These are phyloP conservation scores for Embidobia sp. DNA, from an alignment of 2,888 invertebrate species.

Conservation along the genomic window DNA sequence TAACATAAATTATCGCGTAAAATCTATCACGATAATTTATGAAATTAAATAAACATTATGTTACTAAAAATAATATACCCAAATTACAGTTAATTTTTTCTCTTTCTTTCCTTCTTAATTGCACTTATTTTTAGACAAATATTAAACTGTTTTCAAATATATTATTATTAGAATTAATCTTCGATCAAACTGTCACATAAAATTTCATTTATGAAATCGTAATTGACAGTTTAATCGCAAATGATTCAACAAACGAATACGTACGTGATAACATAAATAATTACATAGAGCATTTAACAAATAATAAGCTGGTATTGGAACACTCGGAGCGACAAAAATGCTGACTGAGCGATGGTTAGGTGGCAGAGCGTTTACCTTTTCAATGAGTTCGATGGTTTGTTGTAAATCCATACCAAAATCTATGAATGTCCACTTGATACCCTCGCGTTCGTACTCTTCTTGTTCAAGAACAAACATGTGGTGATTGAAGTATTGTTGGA, in stretches of 20 bases:
- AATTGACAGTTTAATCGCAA: not conserved
- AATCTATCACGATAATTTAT: slow-evolving; percentile 5
- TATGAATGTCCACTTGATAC: slow-evolving; percentile 95
- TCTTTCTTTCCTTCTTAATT: no score
- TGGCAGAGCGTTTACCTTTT: slow-evolving; percentile 86
- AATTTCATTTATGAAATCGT: not conserved
- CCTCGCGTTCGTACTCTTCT: slow-evolving; percentile 96
- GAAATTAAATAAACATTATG: no score
- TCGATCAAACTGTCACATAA: not conserved
- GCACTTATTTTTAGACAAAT: no score
- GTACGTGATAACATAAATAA: slow-evolving; percentile 48
- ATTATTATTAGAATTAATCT: no score
- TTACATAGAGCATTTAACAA: slow-evolving; percentile 64
- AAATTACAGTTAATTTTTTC: no score
- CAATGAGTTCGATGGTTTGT: slow-evolving; percentile 93
- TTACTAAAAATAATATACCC: no score
- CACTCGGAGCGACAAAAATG: slow-evolving; percentile 54
- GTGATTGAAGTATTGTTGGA: slow-evolving; percentile 98
- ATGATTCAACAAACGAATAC: slow-evolving; percentile 41
- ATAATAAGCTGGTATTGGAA: slow-evolving; percentile 40
- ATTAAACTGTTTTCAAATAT: no score
- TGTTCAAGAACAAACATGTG: slow-evolving; percentile 98
- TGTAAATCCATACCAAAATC: slow-evolving; percentile 98
- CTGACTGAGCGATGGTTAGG: slow-evolving; percentile 29
- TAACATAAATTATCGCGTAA: not conserved